Percentiles rank a stretch among this genome's conserved stretches.
Evolutionary conservation across 2,113 vertebrate species (phyloP).

Genomic region (Amazona guildingii): DNA sequence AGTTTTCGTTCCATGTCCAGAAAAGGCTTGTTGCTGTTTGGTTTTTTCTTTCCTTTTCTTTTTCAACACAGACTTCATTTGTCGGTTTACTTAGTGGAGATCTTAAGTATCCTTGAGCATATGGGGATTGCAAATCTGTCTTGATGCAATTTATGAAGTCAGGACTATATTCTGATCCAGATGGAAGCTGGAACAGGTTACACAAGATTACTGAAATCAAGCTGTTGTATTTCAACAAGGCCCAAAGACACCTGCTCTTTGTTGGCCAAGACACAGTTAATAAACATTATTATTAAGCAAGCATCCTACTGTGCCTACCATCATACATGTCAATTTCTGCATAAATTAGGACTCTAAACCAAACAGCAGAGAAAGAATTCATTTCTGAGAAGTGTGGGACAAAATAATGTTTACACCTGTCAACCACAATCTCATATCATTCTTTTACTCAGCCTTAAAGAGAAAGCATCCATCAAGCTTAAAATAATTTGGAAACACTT

Average conservation of each 20-base stretch:
- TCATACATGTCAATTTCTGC: neutral
- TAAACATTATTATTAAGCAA: slow-evolving; percentile 40
- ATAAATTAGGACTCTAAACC: slow-evolving; percentile 7
- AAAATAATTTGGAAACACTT: neutral
- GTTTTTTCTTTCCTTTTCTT: neutral
- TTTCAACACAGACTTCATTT: neutral
- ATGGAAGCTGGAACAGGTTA: neutral
- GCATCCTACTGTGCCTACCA: slow-evolving; percentile 4
- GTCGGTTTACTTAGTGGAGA: neutral
- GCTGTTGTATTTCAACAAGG: neutral
- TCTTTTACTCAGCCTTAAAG: neutral
- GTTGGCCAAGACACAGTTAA: slow-evolving; percentile 31
- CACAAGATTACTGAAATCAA: neutral
- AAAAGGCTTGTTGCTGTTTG: neutral
- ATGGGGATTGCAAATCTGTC: neutral
- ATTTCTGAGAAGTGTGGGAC: neutral
- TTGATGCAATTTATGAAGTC: neutral
- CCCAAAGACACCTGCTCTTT: slow-evolving; percentile 37
- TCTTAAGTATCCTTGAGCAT: slow-evolving; percentile 8
- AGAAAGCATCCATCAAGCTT: neutral
- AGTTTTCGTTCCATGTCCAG: neutral
- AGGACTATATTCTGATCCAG: slow-evolving; percentile 22
- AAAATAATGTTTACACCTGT: neutral
- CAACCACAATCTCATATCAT: neutral
- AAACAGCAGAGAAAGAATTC: slow-evolving; percentile 1